Evolutionary conservation across 2,797 vertebrate species (phyloP).

Genomic region (Ataeniobius toweri): DNA sequence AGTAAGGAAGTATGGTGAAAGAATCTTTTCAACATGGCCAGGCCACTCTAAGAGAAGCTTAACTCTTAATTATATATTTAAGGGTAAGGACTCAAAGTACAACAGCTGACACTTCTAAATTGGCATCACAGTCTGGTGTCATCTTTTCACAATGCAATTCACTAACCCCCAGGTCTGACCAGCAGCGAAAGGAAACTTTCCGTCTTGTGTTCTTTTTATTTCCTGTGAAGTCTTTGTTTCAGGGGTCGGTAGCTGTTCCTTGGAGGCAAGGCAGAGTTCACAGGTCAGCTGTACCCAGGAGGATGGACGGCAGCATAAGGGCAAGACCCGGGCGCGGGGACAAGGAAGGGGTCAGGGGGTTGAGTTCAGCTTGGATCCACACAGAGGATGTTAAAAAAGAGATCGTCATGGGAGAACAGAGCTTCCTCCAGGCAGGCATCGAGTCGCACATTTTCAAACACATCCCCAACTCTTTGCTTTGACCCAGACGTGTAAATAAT

Average conservation of each 20-base stretch:
- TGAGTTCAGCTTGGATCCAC: slow-evolving; percentile 76
- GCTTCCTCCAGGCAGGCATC: slow-evolving; percentile 21
- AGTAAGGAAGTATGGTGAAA: slow-evolving; percentile 52
- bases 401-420: slow-evolving; percentile 57
- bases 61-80: slow-evolving; percentile 8
- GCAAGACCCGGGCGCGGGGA: slow-evolving; percentile 65
- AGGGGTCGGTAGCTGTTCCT: slow-evolving; percentile 62
- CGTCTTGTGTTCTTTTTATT: slow-evolving; percentile 60
- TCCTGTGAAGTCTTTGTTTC: slow-evolving; percentile 66
- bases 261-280: slow-evolving; percentile 69
- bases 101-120: slow-evolving; percentile 30
- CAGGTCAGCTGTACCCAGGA: slow-evolving; percentile 73
- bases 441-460: not conserved
- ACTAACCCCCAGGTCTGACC: slow-evolving; percentile 48
- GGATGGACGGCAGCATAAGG: slow-evolving; percentile 60
- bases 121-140: slow-evolving; percentile 25
- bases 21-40: slow-evolving; percentile 15
- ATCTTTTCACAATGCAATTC: slow-evolving; percentile 24
- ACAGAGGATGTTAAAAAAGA: slow-evolving; percentile 67
- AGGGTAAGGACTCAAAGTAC: slow-evolving; percentile 29
- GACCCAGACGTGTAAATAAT: slow-evolving; percentile 42
- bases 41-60: not conserved
- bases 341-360: slow-evolving; percentile 72
- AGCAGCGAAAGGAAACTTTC: slow-evolving; percentile 57
- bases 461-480: slow-evolving; percentile 3